Conservation (phyloP, 2,797 vertebrate genomes). For the Danio kyathit region DNA sequence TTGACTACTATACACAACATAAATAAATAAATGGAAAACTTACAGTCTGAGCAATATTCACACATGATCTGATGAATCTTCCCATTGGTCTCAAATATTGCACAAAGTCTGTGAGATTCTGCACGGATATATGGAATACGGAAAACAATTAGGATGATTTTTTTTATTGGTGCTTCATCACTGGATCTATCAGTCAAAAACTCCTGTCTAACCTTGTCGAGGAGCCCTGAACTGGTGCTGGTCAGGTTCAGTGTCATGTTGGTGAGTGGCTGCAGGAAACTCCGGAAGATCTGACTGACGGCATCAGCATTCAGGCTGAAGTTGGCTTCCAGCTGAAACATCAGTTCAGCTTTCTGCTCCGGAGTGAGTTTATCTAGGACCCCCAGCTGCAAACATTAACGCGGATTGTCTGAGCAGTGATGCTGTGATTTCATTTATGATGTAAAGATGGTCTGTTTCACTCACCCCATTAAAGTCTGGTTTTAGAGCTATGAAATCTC, state of each 20-base stretch:
- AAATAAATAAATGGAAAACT: background rate
- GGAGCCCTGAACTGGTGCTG: rapidly evolving
- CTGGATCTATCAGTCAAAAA: background rate
- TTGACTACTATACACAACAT: background rate
- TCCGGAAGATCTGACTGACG: conserved; percentile 7
- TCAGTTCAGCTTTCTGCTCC: conserved; percentile 48
- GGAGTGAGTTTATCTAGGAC: conserved; percentile 38
- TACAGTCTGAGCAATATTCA: background rate
- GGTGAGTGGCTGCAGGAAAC: background rate
- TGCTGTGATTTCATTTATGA: background rate
- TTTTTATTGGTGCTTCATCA: background rate
- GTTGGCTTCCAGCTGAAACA: conserved; percentile 17
- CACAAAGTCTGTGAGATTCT: conserved; percentile 31
- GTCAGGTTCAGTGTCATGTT: background rate
- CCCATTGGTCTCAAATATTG: conserved; percentile 34
- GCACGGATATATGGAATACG: background rate
- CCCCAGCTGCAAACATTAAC: conserved; percentile 13
- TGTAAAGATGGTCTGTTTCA: background rate
- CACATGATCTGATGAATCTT: conserved; percentile 33
- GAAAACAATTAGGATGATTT: background rate
- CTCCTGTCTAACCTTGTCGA: background rate
- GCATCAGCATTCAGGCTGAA: background rate
- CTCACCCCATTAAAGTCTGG: conserved; percentile 43
- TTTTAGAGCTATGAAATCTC: conserved; percentile 44
- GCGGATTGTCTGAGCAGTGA: background rate